phyloP scores from a whole-genome alignment of 35 echinoderm and acorn worm genomes.

The Heliocidaris tuberculata region DNA sequence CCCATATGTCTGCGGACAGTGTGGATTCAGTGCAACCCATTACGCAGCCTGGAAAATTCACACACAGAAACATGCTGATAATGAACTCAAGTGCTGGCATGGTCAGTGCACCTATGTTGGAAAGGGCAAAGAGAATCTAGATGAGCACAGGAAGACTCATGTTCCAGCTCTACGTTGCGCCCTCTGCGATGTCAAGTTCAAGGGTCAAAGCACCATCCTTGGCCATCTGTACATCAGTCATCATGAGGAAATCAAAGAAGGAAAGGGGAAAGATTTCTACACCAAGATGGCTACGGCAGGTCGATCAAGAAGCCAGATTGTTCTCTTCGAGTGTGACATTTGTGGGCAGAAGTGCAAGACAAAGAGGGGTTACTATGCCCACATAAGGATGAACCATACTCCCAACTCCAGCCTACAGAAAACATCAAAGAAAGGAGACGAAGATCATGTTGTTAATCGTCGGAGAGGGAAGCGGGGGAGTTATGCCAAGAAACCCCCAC shows the following conservation, averaged over 20 bases:
- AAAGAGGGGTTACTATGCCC: neutral
- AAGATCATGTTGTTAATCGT: neutral
- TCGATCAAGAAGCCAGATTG: neutral
- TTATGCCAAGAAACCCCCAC: neutral
- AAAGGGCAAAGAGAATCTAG: neutral
- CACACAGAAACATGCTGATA: neutral
- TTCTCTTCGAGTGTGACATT: constrained; percentile 15
- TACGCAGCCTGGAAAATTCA: neutral
- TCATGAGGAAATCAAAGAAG: constrained; percentile 20
- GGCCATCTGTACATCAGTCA: constrained; percentile 19
- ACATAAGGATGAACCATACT: neutral
- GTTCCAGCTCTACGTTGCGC: neutral
- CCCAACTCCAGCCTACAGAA: neutral
- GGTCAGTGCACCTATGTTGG: neutral
- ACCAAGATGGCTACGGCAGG: neutral
- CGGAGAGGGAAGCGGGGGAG: neutral
- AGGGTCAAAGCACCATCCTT: constrained; percentile 26
- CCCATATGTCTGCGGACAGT: neutral
- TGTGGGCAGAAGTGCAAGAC: constrained; percentile 39
- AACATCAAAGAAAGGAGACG: neutral
- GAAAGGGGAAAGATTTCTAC: constrained; percentile 19
- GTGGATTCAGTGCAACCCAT: neutral
- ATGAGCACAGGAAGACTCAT: constrained; percentile 22
- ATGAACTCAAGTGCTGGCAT: constrained; percentile 12
- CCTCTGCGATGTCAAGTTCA: neutral